Evolutionary conservation across 2,888 invertebrate genomes (phyloP).

Genomic region (Liposcelis brunnea): DNA sequence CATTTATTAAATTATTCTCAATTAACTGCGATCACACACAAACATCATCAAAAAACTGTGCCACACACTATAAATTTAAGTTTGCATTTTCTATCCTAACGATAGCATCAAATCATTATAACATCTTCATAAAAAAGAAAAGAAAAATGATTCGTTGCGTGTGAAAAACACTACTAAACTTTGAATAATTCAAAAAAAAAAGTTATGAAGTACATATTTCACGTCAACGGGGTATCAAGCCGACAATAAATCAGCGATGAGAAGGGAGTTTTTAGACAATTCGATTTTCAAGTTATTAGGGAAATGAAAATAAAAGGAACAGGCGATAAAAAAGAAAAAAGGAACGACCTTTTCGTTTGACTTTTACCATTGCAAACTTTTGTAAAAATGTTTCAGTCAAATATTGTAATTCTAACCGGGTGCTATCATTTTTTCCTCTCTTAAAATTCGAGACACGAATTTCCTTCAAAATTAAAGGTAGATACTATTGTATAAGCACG

Average conservation of each 20-base stretch:
- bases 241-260: slow-evolving; percentile 3
- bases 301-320: too few species aligned
- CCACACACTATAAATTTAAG: too few species aligned
- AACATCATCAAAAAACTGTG: too few species aligned
- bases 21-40: background rate
- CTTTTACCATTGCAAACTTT: too few species aligned
- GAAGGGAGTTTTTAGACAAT: background rate
- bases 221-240: background rate
- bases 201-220: background rate
- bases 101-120: too few species aligned
- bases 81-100: too few species aligned
- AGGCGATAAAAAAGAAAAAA: too few species aligned
- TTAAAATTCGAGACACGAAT: background rate
- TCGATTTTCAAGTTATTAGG: too few species aligned
- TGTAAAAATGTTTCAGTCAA: too few species aligned
- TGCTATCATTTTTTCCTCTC: background rate
- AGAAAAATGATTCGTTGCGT: background rate
- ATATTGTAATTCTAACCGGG: background rate
- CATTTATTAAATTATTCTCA: background rate
- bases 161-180: background rate
- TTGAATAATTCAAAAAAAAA: slow-evolving; percentile 1
- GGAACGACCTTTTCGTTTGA: too few species aligned
- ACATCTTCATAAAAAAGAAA: background rate
- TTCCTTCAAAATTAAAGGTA: background rate
- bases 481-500: too few species aligned